Base-by-base conservation (phyloP, 92 coral and sea anemone genomes). In the Nematostella vectensis region DNA sequence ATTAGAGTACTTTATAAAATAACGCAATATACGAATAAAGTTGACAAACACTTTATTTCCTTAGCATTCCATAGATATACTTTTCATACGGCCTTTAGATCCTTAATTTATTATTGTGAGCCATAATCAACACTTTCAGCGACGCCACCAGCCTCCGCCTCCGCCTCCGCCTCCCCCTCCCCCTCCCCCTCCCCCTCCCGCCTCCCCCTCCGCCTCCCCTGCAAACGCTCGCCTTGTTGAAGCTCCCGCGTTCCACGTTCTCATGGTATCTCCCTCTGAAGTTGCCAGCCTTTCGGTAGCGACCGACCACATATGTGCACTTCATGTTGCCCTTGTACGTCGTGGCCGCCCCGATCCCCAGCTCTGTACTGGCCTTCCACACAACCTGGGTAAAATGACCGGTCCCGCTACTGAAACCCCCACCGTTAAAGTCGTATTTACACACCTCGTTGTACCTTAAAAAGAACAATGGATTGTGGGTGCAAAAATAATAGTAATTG, bases 231-330 rank as follows among this genome's bases (percentile, higher is more conserved):
- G 49, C 60, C 28, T 54, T 76, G 67, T 72, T 47, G 28, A 88
- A 88, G 31, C 75, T 58, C 8, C 96, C 96, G 55, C 55, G 48
- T 10, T 53, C 63, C 24, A 89, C 96, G 54, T 89, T 89, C 27
- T 57, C 54, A 27, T 30, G 53, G 51, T 80, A 81, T 24, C 68
- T 58, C 8, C 70, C 85, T 0, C 63, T 18, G 18, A 59, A 69
- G 70, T 85, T 85, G 25, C 94, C 95, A 0, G 80, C 63, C 10
- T 68, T 78, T 31, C 78, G 73, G 61, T 91, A 91, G 19, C 98
- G 87, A 12, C 91, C 98, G 4, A 91, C 98, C 15, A 91, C 78
- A 25, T 77, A 83, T 1, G 95, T 75, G 40, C 95, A 91, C 2
- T 71, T 65, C 58, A 57, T 81, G 20, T 60, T 31, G 4, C 54